phyloP scores from a whole-genome alignment of 2,113 vertebrate species.

The Cyprinodon variegatus region DNA sequence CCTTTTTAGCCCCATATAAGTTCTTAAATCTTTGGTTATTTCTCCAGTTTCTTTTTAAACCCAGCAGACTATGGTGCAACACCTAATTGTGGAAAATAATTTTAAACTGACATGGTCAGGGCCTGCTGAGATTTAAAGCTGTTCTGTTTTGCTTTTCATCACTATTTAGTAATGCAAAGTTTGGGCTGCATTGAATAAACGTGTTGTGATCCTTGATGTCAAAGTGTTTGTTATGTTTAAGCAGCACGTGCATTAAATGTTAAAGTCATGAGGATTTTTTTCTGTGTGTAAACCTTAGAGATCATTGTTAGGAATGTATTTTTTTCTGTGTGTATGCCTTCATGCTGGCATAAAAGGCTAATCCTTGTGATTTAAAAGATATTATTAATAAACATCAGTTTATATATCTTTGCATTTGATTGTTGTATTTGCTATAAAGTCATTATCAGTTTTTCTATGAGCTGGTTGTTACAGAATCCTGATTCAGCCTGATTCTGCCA shows the following conservation, averaged over 20 bases:
- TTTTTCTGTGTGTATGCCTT: background rate
- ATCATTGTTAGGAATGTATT: no score
- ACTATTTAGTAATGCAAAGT: background rate
- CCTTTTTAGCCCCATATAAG: no score
- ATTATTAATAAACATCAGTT: background rate
- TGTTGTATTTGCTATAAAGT: background rate
- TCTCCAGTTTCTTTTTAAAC: no score
- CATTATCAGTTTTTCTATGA: slow-evolving; percentile 9
- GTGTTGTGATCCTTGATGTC: background rate
- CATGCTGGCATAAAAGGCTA: background rate
- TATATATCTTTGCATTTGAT: no score
- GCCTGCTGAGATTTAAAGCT: background rate
- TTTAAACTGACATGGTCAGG: no score
- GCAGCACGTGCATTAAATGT: no score
- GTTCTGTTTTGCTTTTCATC: background rate
- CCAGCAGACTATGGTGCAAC: background rate
- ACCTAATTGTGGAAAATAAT: no score
- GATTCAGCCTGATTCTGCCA: slow-evolving; percentile 29
- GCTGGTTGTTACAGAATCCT: slow-evolving; percentile 32
- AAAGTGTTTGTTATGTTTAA: background rate
- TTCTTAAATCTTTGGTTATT: no score
- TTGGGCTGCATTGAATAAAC: background rate
- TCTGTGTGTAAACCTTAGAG: no score
- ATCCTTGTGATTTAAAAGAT: background rate
- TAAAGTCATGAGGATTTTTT: no score